These are phyloP conservation scores for Nipponia nippon DNA, from an alignment of 2,113 vertebrate genomes.

Conservation along the genomic window DNA sequence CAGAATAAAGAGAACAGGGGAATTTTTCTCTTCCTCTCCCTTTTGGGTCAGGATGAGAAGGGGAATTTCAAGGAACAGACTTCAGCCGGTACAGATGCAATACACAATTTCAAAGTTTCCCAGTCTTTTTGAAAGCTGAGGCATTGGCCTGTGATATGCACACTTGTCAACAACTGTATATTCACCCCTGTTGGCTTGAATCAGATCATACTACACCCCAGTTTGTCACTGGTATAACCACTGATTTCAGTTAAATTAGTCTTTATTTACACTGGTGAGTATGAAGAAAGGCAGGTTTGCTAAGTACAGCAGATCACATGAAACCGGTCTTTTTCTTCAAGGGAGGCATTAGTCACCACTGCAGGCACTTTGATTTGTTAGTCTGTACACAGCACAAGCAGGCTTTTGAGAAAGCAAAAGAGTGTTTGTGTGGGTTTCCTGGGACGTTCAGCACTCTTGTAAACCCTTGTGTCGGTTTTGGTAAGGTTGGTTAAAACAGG, in stretches of 20 bases:
- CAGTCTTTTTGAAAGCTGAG: neutral
- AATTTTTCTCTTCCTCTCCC: neutral
- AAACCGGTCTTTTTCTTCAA: conserved; percentile 39
- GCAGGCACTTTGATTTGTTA: neutral
- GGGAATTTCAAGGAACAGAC: neutral
- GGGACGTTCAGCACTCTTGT: neutral
- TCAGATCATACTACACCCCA: neutral
- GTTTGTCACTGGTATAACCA: neutral
- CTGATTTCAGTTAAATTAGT: conserved; percentile 12
- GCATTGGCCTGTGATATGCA: neutral
- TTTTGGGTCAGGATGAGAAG: neutral
- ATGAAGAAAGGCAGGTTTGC: conserved; percentile 52
- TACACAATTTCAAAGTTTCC: neutral
- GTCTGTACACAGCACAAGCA: neutral
- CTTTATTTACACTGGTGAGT: conserved; percentile 14
- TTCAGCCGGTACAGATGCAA: neutral
- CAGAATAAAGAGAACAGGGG: neutral
- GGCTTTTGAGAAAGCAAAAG: neutral
- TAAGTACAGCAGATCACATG: neutral
- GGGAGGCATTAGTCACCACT: conserved; percentile 40
- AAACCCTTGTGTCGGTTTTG: neutral
- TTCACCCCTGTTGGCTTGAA: neutral
- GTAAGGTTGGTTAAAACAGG: neutral
- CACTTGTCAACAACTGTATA: neutral
- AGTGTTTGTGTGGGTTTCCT: neutral